Evolutionary conservation across 2,113 vertebrate genomes (phyloP), one percentile per base, ranked within the genome.

Genomic region (Notothenia coriiceps): DNA sequence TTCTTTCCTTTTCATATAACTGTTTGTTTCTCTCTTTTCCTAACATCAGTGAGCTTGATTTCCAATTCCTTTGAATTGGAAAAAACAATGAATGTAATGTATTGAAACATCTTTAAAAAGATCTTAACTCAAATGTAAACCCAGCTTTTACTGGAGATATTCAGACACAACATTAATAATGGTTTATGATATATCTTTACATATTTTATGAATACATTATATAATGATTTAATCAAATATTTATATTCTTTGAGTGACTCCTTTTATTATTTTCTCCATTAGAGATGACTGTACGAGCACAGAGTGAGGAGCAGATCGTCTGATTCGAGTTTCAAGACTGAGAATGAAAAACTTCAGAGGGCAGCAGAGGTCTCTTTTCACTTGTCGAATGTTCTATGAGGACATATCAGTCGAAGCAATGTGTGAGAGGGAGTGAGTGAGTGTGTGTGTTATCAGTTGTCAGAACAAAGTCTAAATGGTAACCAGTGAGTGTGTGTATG

Each of bases 381-480:
- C 47, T 55, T 35, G 17, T 25, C 11, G 1, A 2, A 15, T n/a
- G 9, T 5, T 33, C 35, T 8, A 13, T 33, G n/a, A 67, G 11
- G 5, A 66, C 18, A 2, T 20, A 6, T 46, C 25, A 57, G 20
- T 18, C 2, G 35, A 50, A 74, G 49, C 46, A 46, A 17, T 14
- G 29, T 40, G 35, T 40, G 35, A 40, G 35, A 40, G 66, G 65
- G 35, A 4, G 63, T 14, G 61, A 40, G 47, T 5, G 20, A 25
- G 46, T 54, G 52, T 35, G 52, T 35, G 47, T 49, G 9, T 79
- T 75, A 83, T 78, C 57, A 72, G 75, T 20, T 17, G 13, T 13
- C 12, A 43, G 77, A 40, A 50, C 65, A 87, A 83, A 88, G 82
- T 83, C 82, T 69, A 52, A 40, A 52, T 13, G 10, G 17, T 46